Evolutionary conservation across 2,113 vertebrate genomes (phyloP), one percentile per base, ranked within the genome.

Genomic region (Mesembrinibis cayennensis): DNA sequence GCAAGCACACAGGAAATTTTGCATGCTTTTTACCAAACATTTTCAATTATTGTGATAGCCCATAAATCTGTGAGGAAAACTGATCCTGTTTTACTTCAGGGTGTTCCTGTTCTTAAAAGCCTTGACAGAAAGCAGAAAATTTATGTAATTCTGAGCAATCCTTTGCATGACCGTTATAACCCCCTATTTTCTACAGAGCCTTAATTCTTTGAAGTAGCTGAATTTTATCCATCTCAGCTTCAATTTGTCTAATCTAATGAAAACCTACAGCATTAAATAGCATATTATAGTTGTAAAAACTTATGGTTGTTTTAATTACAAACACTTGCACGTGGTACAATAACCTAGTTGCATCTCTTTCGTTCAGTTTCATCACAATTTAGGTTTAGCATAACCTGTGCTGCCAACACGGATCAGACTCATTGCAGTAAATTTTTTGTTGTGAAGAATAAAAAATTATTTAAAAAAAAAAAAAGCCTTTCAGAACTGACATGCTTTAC

Each of bases 201-300:
- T 86, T 78, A 62, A 40, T 94, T 78, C 83, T 93, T 89, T 93
- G 85, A 86, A 90, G 79, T 78, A 81, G 38, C 62, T 93, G 76
- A 83, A 50, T 92, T 94, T 92, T 82, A 58, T 81, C 71, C 59
- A 67, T 73, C 50, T 86, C 59, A 15, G 55, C 59, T 93, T 93
- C 56, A 44, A 25, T 73, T 66, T 96, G 32, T 69, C 76, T 73
- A 45, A 49, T 90, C 79, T 42, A 90, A 91, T 95, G 87, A 96
- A 93, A 95, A 11, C 15, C 25, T 66, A 58, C 42, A 73, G 61
- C 47, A 52, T 56, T 77, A 83, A 30, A 69, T 61, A 90, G 55
- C 62, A 23, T 73, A 45, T 87, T 92, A 49, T 30, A 42, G 47
- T 32, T 92, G 50, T 83, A 78, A 96, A 94, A 95, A 18, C 50